Base-by-base conservation (phyloP, 2,113 vertebrate species). In the Polypterus bichir region DNA sequence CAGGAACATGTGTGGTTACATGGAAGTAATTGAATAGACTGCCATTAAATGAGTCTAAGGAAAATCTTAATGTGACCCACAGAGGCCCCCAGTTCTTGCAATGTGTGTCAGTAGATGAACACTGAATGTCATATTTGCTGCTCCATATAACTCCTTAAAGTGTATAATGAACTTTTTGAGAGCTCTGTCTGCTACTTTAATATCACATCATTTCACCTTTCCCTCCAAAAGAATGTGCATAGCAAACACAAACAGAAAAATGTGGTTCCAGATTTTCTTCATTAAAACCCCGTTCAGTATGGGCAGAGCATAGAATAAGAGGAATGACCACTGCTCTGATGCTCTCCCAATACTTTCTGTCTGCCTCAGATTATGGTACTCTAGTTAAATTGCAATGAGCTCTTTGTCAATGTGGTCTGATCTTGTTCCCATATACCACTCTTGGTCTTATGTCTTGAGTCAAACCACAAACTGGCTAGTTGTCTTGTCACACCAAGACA, bases 41-140 rank as follows among this genome's bases (percentile, higher is more conserved):
- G 11, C 62, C 68, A 54, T 69, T 66, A 59, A 69, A 69, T 57
- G 59, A 68, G 47, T 68, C 66, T 65, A 68, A 70, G 11, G 63
- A 63, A 65, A 64, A 72, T 48, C 58, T 68, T n/a, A 59, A 68
- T 56, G 65, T 67, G 52, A 63, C 59, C 68, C 60, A 69, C 44
- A 69, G 54, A 44, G 59, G 47, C 3, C 60, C 44, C 59, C 65
- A 67, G 59, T 68, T 70, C 49, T 46, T 51, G 58, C 2, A 9
- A 72, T 49, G 59, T 67, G 63, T 52, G 59, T 69, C 46, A 69
- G 48, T 10, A 72, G 63, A 56, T 69, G 65, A 49, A 69, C 55
- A 57, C 61, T 70, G 9, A 65, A 67, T 47, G 63, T 61, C 27
- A 62, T 54, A 54, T 67, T 67, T 9, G 3, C 9, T 44, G 46